A percentile compares a stretch with the other conserved stretches of the same genome.
These are phyloP conservation scores for Apodemia duryi DNA, from an alignment of 2,888 invertebrate species.

Conservation along the genomic window DNA sequence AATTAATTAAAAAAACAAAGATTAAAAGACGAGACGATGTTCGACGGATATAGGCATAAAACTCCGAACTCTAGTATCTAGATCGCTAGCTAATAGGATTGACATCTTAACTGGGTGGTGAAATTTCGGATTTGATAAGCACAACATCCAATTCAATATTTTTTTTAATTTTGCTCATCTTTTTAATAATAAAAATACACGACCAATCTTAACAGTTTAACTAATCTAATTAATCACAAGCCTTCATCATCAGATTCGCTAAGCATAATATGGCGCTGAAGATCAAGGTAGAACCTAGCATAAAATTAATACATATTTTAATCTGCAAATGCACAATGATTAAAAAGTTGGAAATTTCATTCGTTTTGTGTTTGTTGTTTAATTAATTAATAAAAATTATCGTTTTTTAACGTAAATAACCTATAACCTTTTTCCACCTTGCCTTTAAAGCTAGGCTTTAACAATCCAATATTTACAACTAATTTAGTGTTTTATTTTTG, in stretches of 20 bases:
- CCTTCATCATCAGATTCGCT: no score
- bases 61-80: background rate
- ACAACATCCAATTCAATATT: no score
- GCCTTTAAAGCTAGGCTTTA: slow-evolving; percentile 66
- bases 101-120: no score
- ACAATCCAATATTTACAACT: slow-evolving; percentile 39
- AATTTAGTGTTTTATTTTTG: slow-evolving; percentile 23
- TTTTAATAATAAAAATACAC: no score
- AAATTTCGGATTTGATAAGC: no score
- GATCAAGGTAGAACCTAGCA: background rate
- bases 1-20: background rate
- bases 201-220: no score
- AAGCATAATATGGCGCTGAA: no score
- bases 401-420: background rate
- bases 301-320: background rate
- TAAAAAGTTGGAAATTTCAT: background rate
- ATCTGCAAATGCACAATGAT: background rate
- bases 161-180: no score
- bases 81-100: no score
- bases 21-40: background rate
- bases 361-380: background rate
- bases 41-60: background rate
- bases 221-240: no score
- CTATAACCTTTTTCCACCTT: slow-evolving; percentile 37
- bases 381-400: background rate